Percentiles rank a stretch among this genome's conserved stretches.
Evolutionary conservation across 2,888 invertebrate species (phyloP).

Genomic region (Ctena decussata): DNA sequence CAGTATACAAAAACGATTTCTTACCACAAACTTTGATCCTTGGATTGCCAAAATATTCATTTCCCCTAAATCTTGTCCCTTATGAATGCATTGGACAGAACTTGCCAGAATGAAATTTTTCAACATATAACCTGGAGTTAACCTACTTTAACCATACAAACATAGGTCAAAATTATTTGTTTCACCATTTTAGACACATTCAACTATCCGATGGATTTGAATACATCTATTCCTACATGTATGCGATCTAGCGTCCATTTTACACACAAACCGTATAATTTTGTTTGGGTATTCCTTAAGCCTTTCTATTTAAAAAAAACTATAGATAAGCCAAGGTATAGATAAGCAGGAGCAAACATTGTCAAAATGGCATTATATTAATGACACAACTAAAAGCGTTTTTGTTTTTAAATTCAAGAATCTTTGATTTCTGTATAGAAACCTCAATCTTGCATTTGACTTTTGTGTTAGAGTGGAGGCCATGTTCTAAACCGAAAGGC

Average conservation of each 20-base stretch:
- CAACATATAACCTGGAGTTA: no score
- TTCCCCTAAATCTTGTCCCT: no score
- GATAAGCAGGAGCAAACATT: not conserved
- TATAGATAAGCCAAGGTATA: not conserved
- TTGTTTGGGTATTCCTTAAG: not conserved
- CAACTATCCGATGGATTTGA: not conserved
- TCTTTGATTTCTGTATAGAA: not conserved
- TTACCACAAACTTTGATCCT: no score
- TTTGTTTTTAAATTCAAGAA: not conserved
- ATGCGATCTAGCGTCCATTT: not conserved
- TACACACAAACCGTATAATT: not conserved
- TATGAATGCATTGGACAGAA: no score
- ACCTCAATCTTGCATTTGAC: slow-evolving; percentile 30
- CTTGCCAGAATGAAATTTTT: no score
- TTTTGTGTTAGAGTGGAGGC: not conserved
- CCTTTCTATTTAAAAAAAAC: not conserved
- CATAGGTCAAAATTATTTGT: not conserved
- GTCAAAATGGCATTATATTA: not conserved
- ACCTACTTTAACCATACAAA: no score
- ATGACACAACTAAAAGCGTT: not conserved
- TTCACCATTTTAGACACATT: not conserved
- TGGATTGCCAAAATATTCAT: no score
- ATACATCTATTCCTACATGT: not conserved
- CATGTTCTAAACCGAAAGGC: not conserved
- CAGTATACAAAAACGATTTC: no score